Conservation (phyloP, 2,113 vertebrate species). For the Isichthys henryi region DNA sequence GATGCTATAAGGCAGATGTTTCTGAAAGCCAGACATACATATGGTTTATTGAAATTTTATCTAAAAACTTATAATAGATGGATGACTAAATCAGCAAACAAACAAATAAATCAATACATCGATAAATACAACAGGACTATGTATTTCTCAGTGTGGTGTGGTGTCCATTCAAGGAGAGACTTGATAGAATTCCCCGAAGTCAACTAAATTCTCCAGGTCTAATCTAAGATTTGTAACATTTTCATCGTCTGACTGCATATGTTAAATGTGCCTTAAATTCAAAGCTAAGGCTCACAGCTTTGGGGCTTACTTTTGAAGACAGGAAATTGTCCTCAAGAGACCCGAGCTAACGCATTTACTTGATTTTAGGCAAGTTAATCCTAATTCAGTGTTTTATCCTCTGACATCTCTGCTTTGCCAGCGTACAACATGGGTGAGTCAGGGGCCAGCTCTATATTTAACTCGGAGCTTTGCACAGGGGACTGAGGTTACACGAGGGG, state of each 20-base stretch:
- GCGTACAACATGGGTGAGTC: not conserved
- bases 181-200: not conserved
- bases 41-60: not conserved
- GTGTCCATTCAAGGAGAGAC: not conserved
- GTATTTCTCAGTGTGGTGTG: not conserved
- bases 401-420: not conserved
- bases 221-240: not conserved
- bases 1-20: not conserved
- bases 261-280: not conserved
- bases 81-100: not conserved
- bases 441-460: not conserved
- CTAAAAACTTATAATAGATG: not conserved
- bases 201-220: not conserved
- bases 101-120: not conserved
- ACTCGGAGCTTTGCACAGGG: not conserved
- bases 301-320: not conserved
- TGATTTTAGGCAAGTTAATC: constrained; percentile 6
- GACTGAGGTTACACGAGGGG: not conserved
- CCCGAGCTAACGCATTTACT: not conserved
- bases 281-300: not conserved
- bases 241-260: not conserved
- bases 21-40: not conserved
- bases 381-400: not conserved
- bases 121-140: not conserved
- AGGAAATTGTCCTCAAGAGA: not conserved